phyloP scores from a whole-genome alignment of 2,113 vertebrate species.

The Carassius carassius region DNA sequence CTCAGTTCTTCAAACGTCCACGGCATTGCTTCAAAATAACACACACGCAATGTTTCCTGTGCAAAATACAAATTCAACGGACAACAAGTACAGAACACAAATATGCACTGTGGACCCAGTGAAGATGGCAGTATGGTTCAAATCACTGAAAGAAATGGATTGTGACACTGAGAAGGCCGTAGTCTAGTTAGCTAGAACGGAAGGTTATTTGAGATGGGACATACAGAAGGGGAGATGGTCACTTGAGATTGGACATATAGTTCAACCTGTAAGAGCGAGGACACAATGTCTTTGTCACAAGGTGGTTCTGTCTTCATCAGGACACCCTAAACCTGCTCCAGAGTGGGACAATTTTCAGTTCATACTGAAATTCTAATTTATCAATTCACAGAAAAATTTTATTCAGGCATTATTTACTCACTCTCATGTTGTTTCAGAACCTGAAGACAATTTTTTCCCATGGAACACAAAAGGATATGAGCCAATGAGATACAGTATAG shows the following conservation, averaged over 20 bases:
- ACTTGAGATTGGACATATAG: neutral
- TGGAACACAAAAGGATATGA: neutral
- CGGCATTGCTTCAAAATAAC: conserved; percentile 15
- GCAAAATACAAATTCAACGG: conserved; percentile 27
- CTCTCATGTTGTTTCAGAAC: neutral
- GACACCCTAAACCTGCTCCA: neutral
- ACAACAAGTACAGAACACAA: conserved; percentile 38
- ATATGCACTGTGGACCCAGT: conserved; percentile 20
- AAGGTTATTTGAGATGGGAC: neutral
- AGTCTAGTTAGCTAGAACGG: neutral
- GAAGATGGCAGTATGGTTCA: conserved; percentile 25
- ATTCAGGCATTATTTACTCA: neutral
- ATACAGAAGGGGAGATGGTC: neutral
- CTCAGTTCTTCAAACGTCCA: conserved; percentile 18
- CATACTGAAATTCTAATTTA: neutral
- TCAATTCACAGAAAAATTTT: neutral
- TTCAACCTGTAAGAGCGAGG: neutral
- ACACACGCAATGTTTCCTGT: conserved; percentile 9
- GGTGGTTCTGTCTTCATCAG: neutral
- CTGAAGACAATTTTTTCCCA: neutral
- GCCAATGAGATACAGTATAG: neutral
- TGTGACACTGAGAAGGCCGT: neutral
- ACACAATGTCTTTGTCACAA: neutral
- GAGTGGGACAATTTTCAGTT: neutral
- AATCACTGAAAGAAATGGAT: conserved; percentile 17